Evolutionary conservation across 53 echinoderm and acorn worm genomes (phyloP).

Genomic region (Paelopatides confundens): DNA sequence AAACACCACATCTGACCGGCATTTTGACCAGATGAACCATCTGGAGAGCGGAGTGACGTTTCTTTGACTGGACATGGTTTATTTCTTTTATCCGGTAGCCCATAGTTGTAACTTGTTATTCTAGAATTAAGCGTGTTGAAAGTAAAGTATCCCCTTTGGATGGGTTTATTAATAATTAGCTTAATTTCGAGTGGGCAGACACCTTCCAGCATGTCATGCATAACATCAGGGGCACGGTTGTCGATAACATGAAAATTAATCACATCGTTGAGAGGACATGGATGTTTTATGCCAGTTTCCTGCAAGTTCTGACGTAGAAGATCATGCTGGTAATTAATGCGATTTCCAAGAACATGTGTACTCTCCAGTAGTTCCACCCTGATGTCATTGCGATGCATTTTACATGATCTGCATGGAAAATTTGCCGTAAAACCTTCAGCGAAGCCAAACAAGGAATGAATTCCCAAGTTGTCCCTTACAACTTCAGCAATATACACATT

Average conservation of each 20-base stretch:
- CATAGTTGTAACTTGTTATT: constrained; percentile 69
- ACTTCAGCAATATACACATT: constrained; percentile 23
- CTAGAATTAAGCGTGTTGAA: constrained; percentile 31
- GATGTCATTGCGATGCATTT: constrained; percentile 46
- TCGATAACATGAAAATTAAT: constrained; percentile 33
- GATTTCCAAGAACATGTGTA: neutral
- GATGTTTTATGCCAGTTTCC: constrained; percentile 52
- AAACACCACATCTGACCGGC: constrained; percentile 59
- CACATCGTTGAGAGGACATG: constrained; percentile 47
- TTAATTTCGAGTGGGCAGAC: constrained; percentile 61
- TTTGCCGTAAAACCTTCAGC: constrained; percentile 57
- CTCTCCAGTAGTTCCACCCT: constrained; percentile 1
- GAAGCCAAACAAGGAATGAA: constrained; percentile 45
- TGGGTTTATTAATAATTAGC: constrained; percentile 40
- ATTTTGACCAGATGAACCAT: constrained; percentile 53
- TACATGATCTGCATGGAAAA: constrained; percentile 55
- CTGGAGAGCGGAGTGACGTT: constrained; percentile 15
- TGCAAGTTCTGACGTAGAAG: constrained; percentile 36
- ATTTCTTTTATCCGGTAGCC: constrained; percentile 42
- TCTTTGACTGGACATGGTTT: constrained; percentile 31
- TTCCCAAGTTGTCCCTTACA: constrained; percentile 55
- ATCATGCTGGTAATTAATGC: constrained; percentile 57
- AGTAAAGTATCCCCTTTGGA: constrained; percentile 42
- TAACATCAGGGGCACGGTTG: constrained; percentile 54
- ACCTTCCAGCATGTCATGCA: constrained; percentile 68